Evolutionary conservation across 2,888 invertebrate genomes (phyloP).

Genomic region (Mesoligia furuncula): DNA sequence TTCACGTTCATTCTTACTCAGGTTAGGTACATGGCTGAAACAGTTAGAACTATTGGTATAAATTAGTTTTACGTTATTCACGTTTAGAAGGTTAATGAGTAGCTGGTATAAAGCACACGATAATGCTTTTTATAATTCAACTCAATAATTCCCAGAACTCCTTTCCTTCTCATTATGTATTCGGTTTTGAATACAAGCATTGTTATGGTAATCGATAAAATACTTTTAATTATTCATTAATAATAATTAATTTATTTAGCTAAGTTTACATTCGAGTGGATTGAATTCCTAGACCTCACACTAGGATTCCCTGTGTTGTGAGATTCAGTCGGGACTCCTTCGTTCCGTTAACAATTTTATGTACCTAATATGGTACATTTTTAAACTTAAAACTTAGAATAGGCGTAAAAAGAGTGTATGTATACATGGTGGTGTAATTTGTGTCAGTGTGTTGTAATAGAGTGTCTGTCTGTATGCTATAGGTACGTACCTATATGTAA

Average conservation of each 20-base stretch:
- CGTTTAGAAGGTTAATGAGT: neutral
- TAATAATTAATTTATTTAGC: too few relatives aligned
- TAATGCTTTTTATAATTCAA: neutral
- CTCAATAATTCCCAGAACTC: neutral
- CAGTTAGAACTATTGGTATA: neutral
- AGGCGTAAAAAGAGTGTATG: too few relatives aligned
- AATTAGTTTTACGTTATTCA: neutral
- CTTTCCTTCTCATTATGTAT: conserved; percentile 8
- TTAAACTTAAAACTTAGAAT: too few relatives aligned
- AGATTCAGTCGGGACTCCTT: too few relatives aligned
- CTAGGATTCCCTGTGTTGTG: too few relatives aligned
- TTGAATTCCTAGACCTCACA: too few relatives aligned
- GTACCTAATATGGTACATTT: too few relatives aligned
- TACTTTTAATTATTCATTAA: neutral
- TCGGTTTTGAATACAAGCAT: neutral
- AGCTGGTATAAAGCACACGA: neutral
- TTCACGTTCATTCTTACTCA: conserved; percentile 1
- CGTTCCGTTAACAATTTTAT: too few relatives aligned
- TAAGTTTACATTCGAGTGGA: too few relatives aligned
- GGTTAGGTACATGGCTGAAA: neutral
- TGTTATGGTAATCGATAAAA: conserved; percentile 8
- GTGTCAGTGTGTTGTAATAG: too few relatives aligned
- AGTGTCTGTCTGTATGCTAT: too few relatives aligned
- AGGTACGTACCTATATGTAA: neutral
- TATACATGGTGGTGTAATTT: too few relatives aligned